Evolutionary conservation across 1,140 invertebrate species (phyloP).

Genomic region (Saccostrea glomerata): DNA sequence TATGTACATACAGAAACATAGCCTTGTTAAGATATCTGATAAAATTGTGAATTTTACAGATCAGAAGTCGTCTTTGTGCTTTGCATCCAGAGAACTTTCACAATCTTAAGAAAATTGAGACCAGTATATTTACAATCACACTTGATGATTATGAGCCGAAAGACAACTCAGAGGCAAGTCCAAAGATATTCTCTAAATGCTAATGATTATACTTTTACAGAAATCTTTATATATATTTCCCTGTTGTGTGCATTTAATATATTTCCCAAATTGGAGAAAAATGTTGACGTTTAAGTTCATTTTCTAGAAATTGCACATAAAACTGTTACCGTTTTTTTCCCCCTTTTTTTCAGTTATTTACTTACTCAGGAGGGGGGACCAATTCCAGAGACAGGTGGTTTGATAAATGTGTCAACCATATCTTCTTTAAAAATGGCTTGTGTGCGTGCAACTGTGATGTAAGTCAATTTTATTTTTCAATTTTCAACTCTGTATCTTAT

Average conservation of each 20-base stretch:
- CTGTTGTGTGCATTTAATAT: too few species aligned
- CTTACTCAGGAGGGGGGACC: neutral
- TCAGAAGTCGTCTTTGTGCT: conserved; percentile 62
- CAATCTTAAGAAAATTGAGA: conserved; percentile 72
- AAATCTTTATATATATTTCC: too few species aligned
- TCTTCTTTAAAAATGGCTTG: conserved; percentile 81
- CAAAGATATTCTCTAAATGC: neutral
- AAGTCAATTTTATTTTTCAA: conserved; percentile 56
- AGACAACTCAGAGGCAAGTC: conserved; percentile 33
- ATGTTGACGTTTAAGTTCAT: too few species aligned
- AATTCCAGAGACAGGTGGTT: conserved; percentile 81
- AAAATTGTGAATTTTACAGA: conserved; percentile 46
- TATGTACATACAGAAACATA: too few species aligned
- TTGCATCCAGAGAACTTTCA: conserved; percentile 69
- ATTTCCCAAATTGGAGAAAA: too few species aligned
- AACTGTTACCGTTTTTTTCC: neutral
- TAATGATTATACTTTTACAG: too few species aligned
- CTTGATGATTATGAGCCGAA: conserved; percentile 71
- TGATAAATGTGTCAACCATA: conserved; percentile 80
- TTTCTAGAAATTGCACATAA: too few species aligned
- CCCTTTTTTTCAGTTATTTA: neutral
- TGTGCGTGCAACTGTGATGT: conserved; percentile 79
- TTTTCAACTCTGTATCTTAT: neutral
- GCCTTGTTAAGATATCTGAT: too few species aligned
- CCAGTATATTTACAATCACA: conserved; percentile 66